Conservation (phyloP, 2,113 vertebrate genomes). For the Mesitornis unicolor region DNA sequence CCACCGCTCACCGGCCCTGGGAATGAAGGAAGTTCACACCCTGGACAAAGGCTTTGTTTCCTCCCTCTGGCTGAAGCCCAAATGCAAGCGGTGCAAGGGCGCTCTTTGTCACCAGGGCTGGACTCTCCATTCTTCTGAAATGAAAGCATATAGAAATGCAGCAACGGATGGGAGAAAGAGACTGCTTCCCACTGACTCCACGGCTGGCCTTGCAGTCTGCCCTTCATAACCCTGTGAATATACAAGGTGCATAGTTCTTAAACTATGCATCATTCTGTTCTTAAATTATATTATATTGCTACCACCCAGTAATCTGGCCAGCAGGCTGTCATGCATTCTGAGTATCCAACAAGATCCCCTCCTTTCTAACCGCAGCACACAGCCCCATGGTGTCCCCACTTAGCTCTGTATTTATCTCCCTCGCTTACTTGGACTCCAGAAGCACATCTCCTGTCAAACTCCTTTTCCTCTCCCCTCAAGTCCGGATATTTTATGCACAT, state of each 20-base stretch:
- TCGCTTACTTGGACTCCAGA: neutral
- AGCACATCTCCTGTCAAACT: neutral
- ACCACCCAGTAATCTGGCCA: neutral
- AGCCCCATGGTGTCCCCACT: neutral
- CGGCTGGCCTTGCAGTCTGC: neutral
- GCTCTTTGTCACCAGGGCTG: neutral
- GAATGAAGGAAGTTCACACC: constrained; percentile 24
- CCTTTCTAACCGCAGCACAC: neutral
- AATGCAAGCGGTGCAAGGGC: neutral
- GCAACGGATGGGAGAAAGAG: neutral
- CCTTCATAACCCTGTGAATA: neutral
- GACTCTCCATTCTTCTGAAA: neutral
- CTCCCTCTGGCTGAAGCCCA: neutral
- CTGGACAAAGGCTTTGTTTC: neutral
- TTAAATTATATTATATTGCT: neutral
- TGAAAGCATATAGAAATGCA: neutral
- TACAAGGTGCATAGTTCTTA: neutral
- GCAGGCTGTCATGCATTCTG: neutral
- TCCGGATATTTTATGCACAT: neutral
- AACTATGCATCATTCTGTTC: neutral
- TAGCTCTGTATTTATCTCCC: neutral
- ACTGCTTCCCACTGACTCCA: neutral
- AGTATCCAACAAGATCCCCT: neutral
- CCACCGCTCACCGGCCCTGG: neutral
- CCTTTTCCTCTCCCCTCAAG: neutral